Conservation (phyloP, 1,140 invertebrate genomes). For the Atta cephalotes region DNA sequence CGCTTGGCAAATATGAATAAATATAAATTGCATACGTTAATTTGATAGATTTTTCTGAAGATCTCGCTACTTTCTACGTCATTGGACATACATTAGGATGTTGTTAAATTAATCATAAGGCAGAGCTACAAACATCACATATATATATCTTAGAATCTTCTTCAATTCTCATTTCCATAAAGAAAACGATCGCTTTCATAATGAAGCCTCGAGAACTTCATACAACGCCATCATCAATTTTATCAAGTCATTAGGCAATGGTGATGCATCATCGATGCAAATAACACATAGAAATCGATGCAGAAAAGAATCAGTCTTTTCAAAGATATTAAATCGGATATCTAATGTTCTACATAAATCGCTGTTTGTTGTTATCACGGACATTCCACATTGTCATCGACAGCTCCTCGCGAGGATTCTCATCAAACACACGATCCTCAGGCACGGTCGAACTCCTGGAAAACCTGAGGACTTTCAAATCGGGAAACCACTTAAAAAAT, state of each 20-base stretch:
- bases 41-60: neutral
- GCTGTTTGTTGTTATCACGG: conserved; percentile 77
- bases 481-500: conserved; percentile 81
- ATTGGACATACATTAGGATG: neutral
- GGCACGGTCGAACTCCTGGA: conserved; percentile 55
- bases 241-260: neutral
- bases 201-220: no score
- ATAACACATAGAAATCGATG: neutral
- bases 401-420: conserved; percentile 76
- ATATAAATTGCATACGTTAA: neutral
- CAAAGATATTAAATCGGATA: neutral
- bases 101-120: neutral
- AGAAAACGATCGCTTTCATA: neutral
- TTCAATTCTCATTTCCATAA: neutral
- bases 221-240: neutral
- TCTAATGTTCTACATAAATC: conserved; percentile 75
- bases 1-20: neutral
- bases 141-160: no score
- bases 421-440: conserved; percentile 63
- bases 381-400: conserved; percentile 81
- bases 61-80: neutral
- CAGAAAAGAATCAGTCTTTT: conserved; percentile 29
- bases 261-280: neutral
- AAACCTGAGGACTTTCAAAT: conserved; percentile 73
- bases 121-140: no score